Conservation (phyloP, 2,888 invertebrate genomes). For the Ophion slaviceki region DNA sequence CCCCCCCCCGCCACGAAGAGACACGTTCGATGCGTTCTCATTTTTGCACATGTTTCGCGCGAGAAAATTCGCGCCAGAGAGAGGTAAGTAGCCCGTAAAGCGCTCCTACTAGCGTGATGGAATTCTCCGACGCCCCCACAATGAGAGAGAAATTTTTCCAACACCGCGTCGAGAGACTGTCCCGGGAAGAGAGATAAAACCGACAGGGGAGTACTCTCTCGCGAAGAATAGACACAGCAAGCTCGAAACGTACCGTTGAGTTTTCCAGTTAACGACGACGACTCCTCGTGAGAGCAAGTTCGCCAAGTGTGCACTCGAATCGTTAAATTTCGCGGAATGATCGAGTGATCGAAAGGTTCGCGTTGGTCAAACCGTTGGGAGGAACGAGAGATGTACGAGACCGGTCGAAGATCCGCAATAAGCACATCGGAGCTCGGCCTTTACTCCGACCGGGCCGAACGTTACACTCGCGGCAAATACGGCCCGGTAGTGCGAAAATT, state of each 20-base stretch:
- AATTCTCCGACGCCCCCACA: conserved; percentile 75
- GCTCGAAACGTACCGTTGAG: conserved; percentile 35
- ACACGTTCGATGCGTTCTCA: conserved; percentile 11
- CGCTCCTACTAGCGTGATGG: conserved; percentile 74
- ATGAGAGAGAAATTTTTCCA: conserved; percentile 76
- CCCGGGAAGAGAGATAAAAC: background rate
- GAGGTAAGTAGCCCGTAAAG: conserved; percentile 81
- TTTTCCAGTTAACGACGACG: conserved; percentile 67
- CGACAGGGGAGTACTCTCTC: conserved; percentile 1
- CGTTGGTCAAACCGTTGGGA: conserved; percentile 19
- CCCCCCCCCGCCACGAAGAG: background rate
- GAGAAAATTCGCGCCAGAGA: conserved; percentile 44
- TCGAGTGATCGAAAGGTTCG: conserved; percentile 1
- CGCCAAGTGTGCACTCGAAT: conserved; percentile 21
- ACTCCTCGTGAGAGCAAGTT: conserved; percentile 41
- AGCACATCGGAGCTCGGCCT: conserved; percentile 82
- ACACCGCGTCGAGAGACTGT: background rate
- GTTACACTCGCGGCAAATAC: conserved; percentile 77
- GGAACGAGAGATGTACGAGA: conserved; percentile 76
- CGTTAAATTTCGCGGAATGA: background rate
- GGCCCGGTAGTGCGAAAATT: conserved; percentile 77
- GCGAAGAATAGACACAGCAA: conserved; percentile 21
- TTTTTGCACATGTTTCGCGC: conserved; percentile 55
- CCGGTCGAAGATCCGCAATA: conserved; percentile 79
- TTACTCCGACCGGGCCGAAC: conserved; percentile 80